Evolutionary conservation across 2,113 vertebrate species (phyloP).

Genomic region (Cepphus grylle): DNA sequence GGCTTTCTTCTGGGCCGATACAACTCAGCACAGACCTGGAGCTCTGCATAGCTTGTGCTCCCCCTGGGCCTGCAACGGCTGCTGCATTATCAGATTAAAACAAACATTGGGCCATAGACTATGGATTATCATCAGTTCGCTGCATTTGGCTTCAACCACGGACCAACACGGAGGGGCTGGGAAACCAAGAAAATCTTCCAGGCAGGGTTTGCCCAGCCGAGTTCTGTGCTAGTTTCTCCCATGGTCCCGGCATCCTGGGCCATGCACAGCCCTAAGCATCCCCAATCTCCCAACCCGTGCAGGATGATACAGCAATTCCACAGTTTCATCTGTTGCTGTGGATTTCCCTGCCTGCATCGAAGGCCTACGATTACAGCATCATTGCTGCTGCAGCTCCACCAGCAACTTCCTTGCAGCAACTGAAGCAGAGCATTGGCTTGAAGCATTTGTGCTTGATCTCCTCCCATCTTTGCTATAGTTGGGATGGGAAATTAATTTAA

Average conservation of each 20-base stretch:
- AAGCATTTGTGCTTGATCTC: not conserved
- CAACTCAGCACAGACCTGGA: not conserved
- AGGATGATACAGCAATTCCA: not conserved
- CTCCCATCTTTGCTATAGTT: not conserved
- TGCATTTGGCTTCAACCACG: not conserved
- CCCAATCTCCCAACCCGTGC: not conserved
- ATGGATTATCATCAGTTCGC: not conserved
- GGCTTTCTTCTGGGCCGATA: not conserved
- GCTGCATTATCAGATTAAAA: not conserved
- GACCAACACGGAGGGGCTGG: no score
- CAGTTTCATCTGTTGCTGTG: not conserved
- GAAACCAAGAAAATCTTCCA: not conserved
- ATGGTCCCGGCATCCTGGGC: rapidly evolving
- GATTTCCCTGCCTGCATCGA: not conserved
- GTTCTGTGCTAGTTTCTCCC: not conserved
- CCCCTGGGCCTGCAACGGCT: not conserved
- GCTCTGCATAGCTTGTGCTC: not conserved
- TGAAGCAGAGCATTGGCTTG: not conserved
- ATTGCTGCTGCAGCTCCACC: not conserved
- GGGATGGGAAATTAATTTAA: not conserved
- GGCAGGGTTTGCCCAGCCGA: not conserved
- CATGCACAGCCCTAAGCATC: not conserved
- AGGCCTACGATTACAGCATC: rapidly evolving
- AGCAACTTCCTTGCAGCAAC: not conserved
- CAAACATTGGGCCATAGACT: not conserved